A percentile compares a stretch with the other conserved stretches of the same genome.
These are phyloP conservation scores for Hirudinaria manillensis DNA, from an alignment of 2,888 invertebrate species.

Conservation along the genomic window DNA sequence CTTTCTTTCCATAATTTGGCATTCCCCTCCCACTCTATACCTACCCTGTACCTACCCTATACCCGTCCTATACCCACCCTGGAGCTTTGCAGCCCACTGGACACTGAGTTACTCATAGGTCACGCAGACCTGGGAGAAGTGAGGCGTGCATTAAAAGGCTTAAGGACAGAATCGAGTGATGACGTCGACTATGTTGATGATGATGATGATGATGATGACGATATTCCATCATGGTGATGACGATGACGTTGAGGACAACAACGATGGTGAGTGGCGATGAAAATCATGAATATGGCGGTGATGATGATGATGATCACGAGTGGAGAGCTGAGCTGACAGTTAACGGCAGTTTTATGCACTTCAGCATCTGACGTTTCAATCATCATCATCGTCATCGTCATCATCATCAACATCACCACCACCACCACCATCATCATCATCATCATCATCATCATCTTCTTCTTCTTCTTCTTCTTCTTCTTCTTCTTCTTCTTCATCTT, in stretches of 20 bases:
- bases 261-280: neutral
- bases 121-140: no score
- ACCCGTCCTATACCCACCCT: no score
- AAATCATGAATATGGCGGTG: neutral
- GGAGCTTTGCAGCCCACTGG: no score
- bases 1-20: no score
- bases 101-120: no score
- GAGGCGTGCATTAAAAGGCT: no score
- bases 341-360: no score
- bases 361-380: neutral
- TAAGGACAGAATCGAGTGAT: neutral
- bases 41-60: no score
- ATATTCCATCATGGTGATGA: neutral
- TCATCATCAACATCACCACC: constrained; percentile 24
- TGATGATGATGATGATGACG: constrained; percentile 1
- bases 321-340: neutral
- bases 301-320: neutral
- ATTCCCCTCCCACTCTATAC: no score
- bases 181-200: neutral
- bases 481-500: neutral
- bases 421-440: constrained; percentile 30
- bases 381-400: constrained; percentile 18
- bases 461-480: constrained; percentile 17
- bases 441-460: constrained; percentile 30
- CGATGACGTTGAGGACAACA: constrained; percentile 19